Evolutionary conservation across 1,140 invertebrate species (phyloP).

Genomic region (Asobara japonica): DNA sequence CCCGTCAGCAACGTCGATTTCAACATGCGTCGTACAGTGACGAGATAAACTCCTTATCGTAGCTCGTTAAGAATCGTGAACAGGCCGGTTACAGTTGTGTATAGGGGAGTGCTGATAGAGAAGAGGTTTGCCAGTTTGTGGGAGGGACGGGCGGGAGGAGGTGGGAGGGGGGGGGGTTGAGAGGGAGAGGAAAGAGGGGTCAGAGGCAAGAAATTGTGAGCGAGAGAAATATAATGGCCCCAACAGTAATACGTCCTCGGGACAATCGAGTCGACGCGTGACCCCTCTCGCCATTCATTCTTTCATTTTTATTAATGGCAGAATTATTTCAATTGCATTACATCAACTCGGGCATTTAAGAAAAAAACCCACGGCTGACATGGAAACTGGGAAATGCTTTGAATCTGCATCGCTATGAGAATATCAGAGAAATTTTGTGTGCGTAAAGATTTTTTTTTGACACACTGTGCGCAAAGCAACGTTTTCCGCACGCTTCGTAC

Average conservation of each 20-base stretch:
- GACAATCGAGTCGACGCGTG: not conserved
- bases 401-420: too few relatives aligned
- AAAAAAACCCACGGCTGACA: not conserved
- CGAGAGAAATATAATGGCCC: constrained; percentile 7
- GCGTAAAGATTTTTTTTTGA: too few relatives aligned
- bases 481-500: too few relatives aligned
- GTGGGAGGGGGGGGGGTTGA: not conserved
- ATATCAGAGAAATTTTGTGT: too few relatives aligned
- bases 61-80: constrained; percentile 31
- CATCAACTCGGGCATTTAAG: not conserved
- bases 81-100: not conserved
- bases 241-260: constrained; percentile 8
- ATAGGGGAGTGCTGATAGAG: constrained; percentile 17
- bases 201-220: not conserved
- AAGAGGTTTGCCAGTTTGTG: not conserved
- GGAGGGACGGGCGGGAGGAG: not conserved
- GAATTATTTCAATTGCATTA: constrained; percentile 3
- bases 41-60: constrained; percentile 39
- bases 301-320: not conserved
- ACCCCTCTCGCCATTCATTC: not conserved
- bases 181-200: not conserved
- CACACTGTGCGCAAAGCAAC: too few relatives aligned
- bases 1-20: constrained; percentile 16
- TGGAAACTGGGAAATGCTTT: not conserved
- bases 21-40: constrained; percentile 29